Percentiles rank a stretch among this genome's conserved stretches.
phyloP scores from a whole-genome alignment of 2,797 vertebrate species.

The Macroramphosus scolopax region DNA sequence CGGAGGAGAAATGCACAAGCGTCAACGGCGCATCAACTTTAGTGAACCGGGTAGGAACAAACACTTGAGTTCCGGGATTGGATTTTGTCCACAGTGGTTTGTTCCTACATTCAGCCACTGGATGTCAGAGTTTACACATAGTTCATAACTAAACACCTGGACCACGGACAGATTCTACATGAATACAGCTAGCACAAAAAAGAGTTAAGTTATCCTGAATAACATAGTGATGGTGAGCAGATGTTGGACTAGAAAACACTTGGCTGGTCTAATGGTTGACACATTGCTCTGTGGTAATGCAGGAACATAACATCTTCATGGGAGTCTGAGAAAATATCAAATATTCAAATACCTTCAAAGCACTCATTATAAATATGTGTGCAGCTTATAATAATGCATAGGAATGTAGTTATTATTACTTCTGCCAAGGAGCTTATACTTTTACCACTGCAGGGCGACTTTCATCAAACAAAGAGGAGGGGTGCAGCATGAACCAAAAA shows the following conservation, averaged over 20 bases:
- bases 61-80: constrained; percentile 11
- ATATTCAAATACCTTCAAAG: not conserved
- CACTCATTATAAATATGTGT: not conserved
- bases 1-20: not conserved
- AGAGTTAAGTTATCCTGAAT: not conserved
- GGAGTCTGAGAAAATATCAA: not conserved
- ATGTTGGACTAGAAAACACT: no score
- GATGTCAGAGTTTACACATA: constrained; percentile 56
- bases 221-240: not conserved
- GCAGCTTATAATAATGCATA: not conserved
- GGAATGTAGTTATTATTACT: no score
- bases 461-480: no score
- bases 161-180: constrained; percentile 42
- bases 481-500: no score
- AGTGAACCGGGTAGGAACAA: constrained; percentile 54
- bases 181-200: not conserved
- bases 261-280: no score
- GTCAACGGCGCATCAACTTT: constrained; percentile 21
- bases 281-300: no score
- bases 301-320: no score
- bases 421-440: no score
- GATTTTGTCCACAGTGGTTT: no score
- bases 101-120: constrained; percentile 31
- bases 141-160: constrained; percentile 18
- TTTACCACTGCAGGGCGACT: no score